These are phyloP conservation scores for Epinotia bilunana DNA, from an alignment of 2,888 invertebrate species.

Conservation along the genomic window DNA sequence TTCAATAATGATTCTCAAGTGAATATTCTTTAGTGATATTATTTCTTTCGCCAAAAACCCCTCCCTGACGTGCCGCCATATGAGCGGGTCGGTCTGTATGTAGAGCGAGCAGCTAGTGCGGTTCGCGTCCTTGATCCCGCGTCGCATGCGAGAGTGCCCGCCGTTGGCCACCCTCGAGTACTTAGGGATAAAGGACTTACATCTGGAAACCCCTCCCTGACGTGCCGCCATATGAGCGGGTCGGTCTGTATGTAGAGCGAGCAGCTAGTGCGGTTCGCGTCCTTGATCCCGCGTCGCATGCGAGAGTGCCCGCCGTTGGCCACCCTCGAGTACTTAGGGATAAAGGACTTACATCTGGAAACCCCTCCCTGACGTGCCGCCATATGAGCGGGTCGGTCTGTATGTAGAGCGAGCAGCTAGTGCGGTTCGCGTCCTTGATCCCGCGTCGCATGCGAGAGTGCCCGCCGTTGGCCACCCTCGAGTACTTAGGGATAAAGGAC, in stretches of 20 bases:
- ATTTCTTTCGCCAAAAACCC: too few relatives aligned
- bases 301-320: constrained; percentile 87
- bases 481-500: constrained; percentile 84
- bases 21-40: too few relatives aligned
- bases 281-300: constrained; percentile 84
- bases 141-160: constrained; percentile 74
- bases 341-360: constrained; percentile 88
- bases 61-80: too few relatives aligned
- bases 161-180: constrained; percentile 91
- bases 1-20: too few relatives aligned
- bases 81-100: constrained; percentile 98
- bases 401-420: constrained; percentile 97
- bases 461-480: constrained; percentile 89
- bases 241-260: constrained; percentile 99
- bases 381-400: constrained; percentile 99
- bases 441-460: constrained; percentile 84
- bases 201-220: constrained; percentile 92
- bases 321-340: constrained; percentile 88
- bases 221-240: constrained; percentile 98
- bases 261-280: constrained; percentile 92
- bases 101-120: constrained; percentile 97
- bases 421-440: constrained; percentile 87
- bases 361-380: constrained; percentile 94
- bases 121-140: constrained; percentile 86
- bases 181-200: constrained; percentile 86